Conservation (phyloP, 2,113 vertebrate species). For the Fulmarus glacialis region DNA sequence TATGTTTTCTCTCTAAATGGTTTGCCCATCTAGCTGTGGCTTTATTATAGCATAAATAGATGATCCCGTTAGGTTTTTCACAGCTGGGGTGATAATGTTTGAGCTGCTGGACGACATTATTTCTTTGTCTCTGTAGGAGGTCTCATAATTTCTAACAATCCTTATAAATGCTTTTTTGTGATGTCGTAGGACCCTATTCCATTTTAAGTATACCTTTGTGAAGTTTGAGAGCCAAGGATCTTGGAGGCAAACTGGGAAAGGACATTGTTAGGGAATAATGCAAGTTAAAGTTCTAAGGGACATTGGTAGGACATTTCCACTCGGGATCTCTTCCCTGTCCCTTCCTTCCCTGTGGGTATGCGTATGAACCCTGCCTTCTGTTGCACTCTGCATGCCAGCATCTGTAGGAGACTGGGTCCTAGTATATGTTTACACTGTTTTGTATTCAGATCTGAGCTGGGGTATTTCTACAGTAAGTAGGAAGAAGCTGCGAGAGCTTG, state of each 20-base stretch:
- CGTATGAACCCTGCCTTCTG: not conserved
- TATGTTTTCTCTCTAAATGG: not conserved
- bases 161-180: not conserved
- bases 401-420: not conserved
- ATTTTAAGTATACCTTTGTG: not conserved
- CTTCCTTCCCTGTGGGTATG: accelerated
- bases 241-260: not conserved
- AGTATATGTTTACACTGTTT: not conserved
- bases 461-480: not conserved
- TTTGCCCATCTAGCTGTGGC: not conserved
- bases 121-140: not conserved
- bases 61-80: not conserved
- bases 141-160: not conserved
- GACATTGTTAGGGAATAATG: not conserved
- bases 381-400: not conserved
- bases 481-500: not conserved
- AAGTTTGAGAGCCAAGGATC: not conserved
- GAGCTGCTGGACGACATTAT: not conserved
- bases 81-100: not conserved
- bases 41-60: not conserved
- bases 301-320: not conserved
- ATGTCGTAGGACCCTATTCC: not conserved
- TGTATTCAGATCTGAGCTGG: not conserved
- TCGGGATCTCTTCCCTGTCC: not conserved
- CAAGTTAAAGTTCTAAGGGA: not conserved